Percentiles rank a stretch among this genome's conserved stretches.
These are phyloP conservation scores for Microvelia longipes DNA, from an alignment of 1,140 invertebrate genomes.

Conservation along the genomic window DNA sequence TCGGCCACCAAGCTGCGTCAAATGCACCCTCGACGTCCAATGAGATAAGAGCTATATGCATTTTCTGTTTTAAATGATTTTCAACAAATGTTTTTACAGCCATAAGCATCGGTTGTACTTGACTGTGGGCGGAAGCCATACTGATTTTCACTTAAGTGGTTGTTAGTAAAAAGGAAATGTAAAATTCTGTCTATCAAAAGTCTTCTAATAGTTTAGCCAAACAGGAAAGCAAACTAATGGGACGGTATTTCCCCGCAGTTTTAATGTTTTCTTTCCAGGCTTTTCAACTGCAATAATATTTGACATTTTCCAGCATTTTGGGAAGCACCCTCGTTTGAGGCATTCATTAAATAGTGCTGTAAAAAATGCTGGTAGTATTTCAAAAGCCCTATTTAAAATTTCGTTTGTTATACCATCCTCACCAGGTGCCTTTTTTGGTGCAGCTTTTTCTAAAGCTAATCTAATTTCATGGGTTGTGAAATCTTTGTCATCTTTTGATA, in stretches of 20 bases:
- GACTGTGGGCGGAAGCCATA: slow-evolving; percentile 3
- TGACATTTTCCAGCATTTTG: slow-evolving; percentile 1
- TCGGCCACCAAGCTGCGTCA: background rate
- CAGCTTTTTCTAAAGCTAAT: background rate
- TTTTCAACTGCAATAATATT: background rate
- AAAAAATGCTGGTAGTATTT: background rate
- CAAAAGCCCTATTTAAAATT: background rate
- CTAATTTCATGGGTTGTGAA: background rate
- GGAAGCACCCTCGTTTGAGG: background rate
- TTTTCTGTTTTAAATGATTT: background rate
- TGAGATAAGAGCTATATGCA: background rate
- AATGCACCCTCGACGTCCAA: background rate
- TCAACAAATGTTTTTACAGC: background rate
- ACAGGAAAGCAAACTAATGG: slow-evolving; percentile 3
- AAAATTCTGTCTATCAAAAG: slow-evolving; percentile 4
- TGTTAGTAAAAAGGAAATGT: background rate
- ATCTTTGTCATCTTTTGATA: background rate
- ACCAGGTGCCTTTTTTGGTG: background rate
- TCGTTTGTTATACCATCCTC: background rate
- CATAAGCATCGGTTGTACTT: background rate
- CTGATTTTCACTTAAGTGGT: slow-evolving; percentile 1
- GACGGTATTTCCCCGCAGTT: background rate
- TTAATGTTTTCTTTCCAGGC: background rate
- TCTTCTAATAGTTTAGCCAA: slow-evolving; percentile 2
- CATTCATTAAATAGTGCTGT: background rate